Evolutionary conservation across 2,797 vertebrate genomes (phyloP).

Genomic region (Hafferia zeledoni): DNA sequence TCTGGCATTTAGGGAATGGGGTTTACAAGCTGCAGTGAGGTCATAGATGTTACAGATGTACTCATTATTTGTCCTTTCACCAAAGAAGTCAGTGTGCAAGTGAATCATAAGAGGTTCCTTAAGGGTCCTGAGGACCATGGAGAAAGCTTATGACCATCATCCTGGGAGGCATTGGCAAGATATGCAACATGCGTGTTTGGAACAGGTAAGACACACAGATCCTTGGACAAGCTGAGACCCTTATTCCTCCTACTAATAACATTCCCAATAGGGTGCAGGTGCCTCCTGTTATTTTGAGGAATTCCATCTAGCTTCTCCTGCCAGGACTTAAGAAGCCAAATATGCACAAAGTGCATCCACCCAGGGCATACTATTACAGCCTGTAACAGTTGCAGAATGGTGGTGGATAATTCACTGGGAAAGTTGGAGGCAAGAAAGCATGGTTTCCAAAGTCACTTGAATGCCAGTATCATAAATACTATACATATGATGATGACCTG

Average conservation of each 20-base stretch:
- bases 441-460: conserved; percentile 1
- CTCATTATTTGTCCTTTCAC: background rate
- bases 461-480: background rate
- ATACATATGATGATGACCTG: background rate
- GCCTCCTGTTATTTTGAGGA: conserved; percentile 44
- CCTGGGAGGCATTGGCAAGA: conserved; percentile 29
- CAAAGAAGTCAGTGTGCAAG: background rate
- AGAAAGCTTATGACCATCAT: background rate
- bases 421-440: background rate
- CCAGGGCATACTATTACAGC: background rate
- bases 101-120: background rate
- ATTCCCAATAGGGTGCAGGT: conserved; percentile 53
- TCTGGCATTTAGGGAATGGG: background rate
- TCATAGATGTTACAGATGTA: background rate
- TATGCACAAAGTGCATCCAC: background rate
- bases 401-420: background rate
- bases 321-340: conserved; percentile 18
- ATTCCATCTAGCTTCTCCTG: conserved; percentile 29
- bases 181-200: background rate
- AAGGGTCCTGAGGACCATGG: background rate
- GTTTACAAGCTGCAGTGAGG: background rate
- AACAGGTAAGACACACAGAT: background rate
- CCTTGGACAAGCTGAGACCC: conserved; percentile 17
- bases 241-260: conserved; percentile 33
- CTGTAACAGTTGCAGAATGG: background rate